Base-by-base conservation (phyloP, 92 coral and sea anemone species). In the Metridium senile region DNA sequence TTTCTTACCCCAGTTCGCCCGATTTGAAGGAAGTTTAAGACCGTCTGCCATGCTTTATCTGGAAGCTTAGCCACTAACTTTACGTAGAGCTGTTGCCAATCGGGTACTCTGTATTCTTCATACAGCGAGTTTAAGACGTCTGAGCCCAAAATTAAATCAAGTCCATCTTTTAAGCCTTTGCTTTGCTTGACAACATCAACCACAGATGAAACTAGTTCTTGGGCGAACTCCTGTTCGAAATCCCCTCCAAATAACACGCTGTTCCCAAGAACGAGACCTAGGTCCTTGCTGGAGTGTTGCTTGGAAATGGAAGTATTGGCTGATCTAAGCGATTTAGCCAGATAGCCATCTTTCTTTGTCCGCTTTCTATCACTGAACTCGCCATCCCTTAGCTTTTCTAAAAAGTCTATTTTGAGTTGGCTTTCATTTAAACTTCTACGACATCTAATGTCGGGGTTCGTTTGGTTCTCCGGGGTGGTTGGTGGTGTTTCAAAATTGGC, bases 41-140 rank as follows among this genome's bases (percentile, higher is more conserved):
- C 31, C 26, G 78, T 71, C 28, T 81, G 85, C 79, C 79, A 81
- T 2, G 79, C 79, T 32, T 63, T 49, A 47, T 81, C 85, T 3
- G 85, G 85, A 9, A 81, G 76, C 34, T 81, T 81, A 11, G 79
- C 71, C 17, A 58, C 66, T 19, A 81, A 63, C 53, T 81, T 81
- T 19, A 80, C 77, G 29, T 46, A 70, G n/a, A 80, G 63, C 28
- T 80, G 84, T 17, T 69, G 58, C 84, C 84, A 81, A 27, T 81
- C 85, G 9, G 85, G 85, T 3, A 71, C 74, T 46, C 74, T 49
- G n/a, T 11, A 59, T 32, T 49, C 27, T 23, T 73, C 33, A 9
- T 59, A 17, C 30, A 28, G 68, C 11, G 11, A 39, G 33, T 71
- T 64, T 32, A 51, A 19, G 23, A 39, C 22, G 11, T 71, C 79